Percentiles rank a stretch among this genome's conserved stretches.
Evolutionary conservation across 2,888 invertebrate species (phyloP).

Genomic region (Tetranychus piercei): DNA sequence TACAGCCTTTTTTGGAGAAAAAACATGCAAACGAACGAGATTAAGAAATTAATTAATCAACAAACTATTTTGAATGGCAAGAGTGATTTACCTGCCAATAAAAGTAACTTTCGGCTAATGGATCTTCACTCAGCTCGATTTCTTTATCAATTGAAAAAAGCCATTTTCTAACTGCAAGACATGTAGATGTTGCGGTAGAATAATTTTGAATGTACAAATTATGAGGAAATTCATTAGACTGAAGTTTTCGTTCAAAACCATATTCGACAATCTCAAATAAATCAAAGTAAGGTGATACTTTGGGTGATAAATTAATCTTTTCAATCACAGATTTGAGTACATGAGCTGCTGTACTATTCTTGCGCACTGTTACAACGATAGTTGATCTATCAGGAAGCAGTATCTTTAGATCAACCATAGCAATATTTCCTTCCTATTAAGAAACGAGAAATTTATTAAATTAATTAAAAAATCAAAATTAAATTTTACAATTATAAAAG

Average conservation of each 20-base stretch:
- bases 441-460: slow-evolving; percentile 5
- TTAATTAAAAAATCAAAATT: neutral
- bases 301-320: slow-evolving; percentile 59
- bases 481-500: neutral
- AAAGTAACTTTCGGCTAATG: slow-evolving; percentile 61
- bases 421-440: slow-evolving; percentile 32
- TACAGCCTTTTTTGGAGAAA: slow-evolving; percentile 44
- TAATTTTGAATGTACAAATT: slow-evolving; percentile 97
- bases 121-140: slow-evolving; percentile 44
- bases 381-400: slow-evolving; percentile 76
- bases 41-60: slow-evolving; percentile 13
- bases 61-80: neutral
- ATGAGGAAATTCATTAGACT: slow-evolving; percentile 84
- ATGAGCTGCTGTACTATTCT: slow-evolving; percentile 70
- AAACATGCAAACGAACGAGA: slow-evolving; percentile 17
- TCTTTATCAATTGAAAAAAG: slow-evolving; percentile 54
- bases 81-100: slow-evolving; percentile 51
- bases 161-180: slow-evolving; percentile 72
- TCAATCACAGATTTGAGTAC: slow-evolving; percentile 67
- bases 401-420: slow-evolving; percentile 46
- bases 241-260: slow-evolving; percentile 84
- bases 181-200: slow-evolving; percentile 81
- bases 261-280: slow-evolving; percentile 92
- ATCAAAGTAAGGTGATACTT: slow-evolving; percentile 74
- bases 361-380: slow-evolving; percentile 65